phyloP scores from a whole-genome alignment of 1,140 invertebrate genomes.

The Oryzaephilus surinamensis region DNA sequence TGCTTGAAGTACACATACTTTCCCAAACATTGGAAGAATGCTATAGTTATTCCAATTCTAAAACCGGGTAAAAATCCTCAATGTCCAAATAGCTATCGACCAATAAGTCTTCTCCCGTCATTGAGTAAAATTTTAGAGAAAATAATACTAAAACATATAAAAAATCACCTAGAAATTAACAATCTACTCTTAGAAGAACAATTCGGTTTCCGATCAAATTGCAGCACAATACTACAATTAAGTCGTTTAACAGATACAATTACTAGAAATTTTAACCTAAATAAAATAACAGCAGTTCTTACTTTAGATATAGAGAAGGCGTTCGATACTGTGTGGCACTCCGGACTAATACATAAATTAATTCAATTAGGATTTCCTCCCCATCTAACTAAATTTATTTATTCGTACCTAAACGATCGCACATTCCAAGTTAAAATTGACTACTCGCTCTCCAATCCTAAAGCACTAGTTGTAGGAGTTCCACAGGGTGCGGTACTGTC shows the following conservation, averaged over 20 bases:
- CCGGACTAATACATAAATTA: conserved; percentile 21
- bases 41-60: no score
- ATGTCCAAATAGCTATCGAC: no score
- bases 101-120: no score
- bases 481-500: conserved; percentile 23
- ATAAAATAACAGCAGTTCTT: conserved; percentile 11
- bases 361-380: conserved; percentile 3
- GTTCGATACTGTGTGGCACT: conserved; percentile 25
- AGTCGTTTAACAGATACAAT: not conserved
- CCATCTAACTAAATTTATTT: conserved; percentile 8
- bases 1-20: no score
- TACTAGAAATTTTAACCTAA: not conserved
- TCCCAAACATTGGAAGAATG: no score
- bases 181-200: no score
- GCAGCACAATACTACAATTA: not conserved
- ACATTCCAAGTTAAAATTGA: conserved; percentile 15
- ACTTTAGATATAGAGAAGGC: conserved; percentile 24
- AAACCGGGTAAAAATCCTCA: no score
- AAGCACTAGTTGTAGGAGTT: conserved; percentile 17
- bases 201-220: not conserved
- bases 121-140: no score
- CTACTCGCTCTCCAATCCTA: conserved; percentile 4
- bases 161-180: no score
- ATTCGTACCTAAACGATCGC: conserved; percentile 15
- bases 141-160: no score